phyloP scores from a whole-genome alignment of 2,888 invertebrate genomes.

The Eupelmus urozonus region DNA sequence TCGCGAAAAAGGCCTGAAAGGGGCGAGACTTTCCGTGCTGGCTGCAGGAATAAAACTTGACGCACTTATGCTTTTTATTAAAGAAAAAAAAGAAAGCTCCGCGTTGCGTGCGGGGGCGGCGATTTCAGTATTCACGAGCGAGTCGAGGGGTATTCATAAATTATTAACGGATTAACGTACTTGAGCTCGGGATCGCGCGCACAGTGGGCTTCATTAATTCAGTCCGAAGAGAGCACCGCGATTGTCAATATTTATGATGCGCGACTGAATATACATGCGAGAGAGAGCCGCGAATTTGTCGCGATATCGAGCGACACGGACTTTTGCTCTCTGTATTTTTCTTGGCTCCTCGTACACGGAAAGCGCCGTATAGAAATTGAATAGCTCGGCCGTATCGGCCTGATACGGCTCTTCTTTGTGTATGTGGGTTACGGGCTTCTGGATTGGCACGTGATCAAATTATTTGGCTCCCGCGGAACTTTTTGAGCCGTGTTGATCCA shows the following conservation, averaged over 20 bases:
- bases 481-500: slow-evolving; percentile 4
- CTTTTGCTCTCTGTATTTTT: background rate
- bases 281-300: background rate
- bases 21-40: background rate
- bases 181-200: slow-evolving; percentile 6
- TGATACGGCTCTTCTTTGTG: no score
- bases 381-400: background rate
- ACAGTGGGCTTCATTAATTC: slow-evolving; percentile 45
- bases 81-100: background rate
- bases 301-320: no score
- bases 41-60: slow-evolving; percentile 25
- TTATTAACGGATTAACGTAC: slow-evolving; percentile 53
- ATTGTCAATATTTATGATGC: slow-evolving; percentile 44
- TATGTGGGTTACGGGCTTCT: no score
- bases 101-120: background rate
- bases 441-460: slow-evolving; percentile 23
- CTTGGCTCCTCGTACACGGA: background rate
- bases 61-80: slow-evolving; percentile 14
- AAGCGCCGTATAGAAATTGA: background rate
- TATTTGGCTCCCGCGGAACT: background rate
- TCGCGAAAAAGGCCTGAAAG: background rate
- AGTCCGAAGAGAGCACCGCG: slow-evolving; percentile 37
- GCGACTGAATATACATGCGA: slow-evolving; percentile 43
- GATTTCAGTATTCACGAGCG: slow-evolving; percentile 3
- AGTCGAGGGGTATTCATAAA: slow-evolving; percentile 35